Evolutionary conservation across 2,797 vertebrate genomes (phyloP).

Genomic region (Onychomys torridus): DNA sequence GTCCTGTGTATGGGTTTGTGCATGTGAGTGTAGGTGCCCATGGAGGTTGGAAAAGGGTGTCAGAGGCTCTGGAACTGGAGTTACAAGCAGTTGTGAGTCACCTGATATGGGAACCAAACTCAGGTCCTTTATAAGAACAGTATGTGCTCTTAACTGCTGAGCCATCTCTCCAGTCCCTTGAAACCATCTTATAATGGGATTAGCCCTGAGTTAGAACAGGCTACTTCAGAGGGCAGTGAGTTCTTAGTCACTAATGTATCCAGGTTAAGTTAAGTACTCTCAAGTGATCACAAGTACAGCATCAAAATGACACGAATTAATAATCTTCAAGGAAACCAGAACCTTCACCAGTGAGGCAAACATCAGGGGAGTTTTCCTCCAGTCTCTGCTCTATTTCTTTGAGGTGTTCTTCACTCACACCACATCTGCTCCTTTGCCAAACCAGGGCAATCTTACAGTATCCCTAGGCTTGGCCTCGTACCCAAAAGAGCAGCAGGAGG

Average conservation of each 20-base stretch:
- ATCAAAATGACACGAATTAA: background rate
- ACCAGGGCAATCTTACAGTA: background rate
- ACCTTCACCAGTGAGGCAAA: background rate
- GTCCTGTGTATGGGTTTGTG: too few species aligned
- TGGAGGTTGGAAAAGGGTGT: background rate
- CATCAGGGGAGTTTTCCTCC: background rate
- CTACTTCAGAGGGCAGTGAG: background rate
- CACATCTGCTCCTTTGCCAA: background rate
- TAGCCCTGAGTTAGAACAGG: background rate
- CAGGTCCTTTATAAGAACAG: background rate
- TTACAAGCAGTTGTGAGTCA: background rate
- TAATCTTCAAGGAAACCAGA: background rate
- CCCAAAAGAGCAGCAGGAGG: background rate
- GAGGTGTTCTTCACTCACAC: background rate
- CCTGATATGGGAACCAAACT: too few species aligned
- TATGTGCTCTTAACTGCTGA: background rate
- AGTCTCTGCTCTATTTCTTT: background rate
- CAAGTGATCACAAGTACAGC: background rate
- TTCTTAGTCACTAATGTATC: background rate
- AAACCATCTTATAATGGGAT: background rate
- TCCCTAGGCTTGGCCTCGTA: background rate
- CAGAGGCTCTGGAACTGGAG: background rate
- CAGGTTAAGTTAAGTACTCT: background rate
- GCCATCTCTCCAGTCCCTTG: background rate
- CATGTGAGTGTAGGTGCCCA: background rate